Evolutionary conservation across 2,888 invertebrate genomes (phyloP), one percentile per base, ranked within the genome.

Genomic region (Oegoconia quadripuncta): DNA sequence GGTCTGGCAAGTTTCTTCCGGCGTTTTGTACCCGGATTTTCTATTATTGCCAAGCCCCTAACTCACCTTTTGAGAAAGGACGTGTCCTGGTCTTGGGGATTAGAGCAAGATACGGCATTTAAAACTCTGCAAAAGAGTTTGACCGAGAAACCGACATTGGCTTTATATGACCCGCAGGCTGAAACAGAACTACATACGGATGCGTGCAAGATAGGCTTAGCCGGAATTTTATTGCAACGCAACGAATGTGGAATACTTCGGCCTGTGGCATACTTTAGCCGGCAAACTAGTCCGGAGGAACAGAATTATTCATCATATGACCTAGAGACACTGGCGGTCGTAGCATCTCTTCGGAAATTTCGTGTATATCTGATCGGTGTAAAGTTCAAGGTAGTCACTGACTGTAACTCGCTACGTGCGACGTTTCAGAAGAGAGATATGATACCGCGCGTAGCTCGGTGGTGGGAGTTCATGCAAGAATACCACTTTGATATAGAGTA

Each of bases 171-270:
- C 16, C 50, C 47, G 1, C 34, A 38, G 0, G 34, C 40, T 0
- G 39, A 44, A 12, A 58, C 52, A 1, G 20, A 65, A 28, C 37
- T 64, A 1, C 68, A 69, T 28, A 69, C 69, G 0, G 70, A 70
- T 41, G 67, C 69, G 0, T 57, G 63, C 37, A 38, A 50, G 16
- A 16, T 43, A 0, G 66, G 68, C 2, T 8, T 38, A 52, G 29
- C 57, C 42, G 63, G 55, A 3, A 55, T 67, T 3, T 13, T 71
- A 0, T 17, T 70, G 3, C 67, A 66, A 39, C n/a, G 37, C 3
- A 29, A 34, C 12, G 6, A n/a, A 1, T 13, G 9, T n/a, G 28
- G 28, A 1, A 2, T 20, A n/a, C 30, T 41, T 3, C 22, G 15
- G 18, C 44, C 45, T 2, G 26, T 41, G 0, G 13, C 34, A 5